phyloP scores from a whole-genome alignment of 2,113 vertebrate species.

The Oncorhynchus masou region DNA sequence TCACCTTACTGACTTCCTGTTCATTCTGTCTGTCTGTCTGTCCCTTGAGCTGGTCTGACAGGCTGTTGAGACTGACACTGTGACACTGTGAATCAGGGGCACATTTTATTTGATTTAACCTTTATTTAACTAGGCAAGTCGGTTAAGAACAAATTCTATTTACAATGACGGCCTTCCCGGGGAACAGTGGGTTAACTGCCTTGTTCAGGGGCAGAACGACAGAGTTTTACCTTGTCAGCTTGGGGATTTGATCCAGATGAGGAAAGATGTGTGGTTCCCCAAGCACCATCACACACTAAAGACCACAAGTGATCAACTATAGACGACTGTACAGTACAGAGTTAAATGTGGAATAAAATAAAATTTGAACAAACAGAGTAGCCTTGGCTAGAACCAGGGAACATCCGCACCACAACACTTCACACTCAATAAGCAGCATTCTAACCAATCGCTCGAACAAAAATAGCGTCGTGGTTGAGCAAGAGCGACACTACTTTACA shows the following conservation, averaged over 20 bases:
- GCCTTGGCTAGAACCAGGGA: no score
- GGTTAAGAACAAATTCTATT: no score
- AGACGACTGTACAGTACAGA: neutral
- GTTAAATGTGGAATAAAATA: neutral
- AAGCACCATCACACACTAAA: neutral
- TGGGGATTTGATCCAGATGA: neutral
- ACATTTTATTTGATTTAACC: no score
- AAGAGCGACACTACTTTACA: neutral
- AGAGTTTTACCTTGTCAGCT: no score
- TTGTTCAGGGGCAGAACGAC: no score
- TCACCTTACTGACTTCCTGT: constrained; percentile 6
- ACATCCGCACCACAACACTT: no score
- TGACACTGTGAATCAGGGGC: neutral
- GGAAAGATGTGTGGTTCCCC: constrained; percentile 2
- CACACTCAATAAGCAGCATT: no score
- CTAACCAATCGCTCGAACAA: no score
- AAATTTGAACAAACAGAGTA: neutral
- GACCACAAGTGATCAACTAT: neutral
- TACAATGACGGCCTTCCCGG: no score
- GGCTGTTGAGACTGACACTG: constrained; percentile 44
- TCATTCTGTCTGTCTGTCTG: neutral
- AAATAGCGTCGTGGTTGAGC: no score
- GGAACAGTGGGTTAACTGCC: no score
- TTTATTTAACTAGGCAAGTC: no score
- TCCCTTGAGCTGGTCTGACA: constrained; percentile 43